Conservation (phyloP, 1,140 invertebrate genomes). For the Caerostris darwini region DNA sequence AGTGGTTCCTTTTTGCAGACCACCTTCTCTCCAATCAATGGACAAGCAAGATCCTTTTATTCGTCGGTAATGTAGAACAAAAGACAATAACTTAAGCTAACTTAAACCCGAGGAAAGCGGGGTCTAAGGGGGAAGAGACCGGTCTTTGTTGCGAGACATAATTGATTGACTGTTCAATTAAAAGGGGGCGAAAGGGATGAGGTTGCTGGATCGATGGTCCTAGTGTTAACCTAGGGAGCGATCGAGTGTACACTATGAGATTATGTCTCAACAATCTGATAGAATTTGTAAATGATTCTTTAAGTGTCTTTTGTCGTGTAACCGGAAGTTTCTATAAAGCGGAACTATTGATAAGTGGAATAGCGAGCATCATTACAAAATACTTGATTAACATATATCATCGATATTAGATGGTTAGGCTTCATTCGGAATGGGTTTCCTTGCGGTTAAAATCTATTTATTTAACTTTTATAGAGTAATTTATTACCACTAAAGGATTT, state of each 20-base stretch:
- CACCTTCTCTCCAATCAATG: not conserved
- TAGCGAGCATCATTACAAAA: too few relatives aligned
- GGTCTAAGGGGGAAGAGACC: not conserved
- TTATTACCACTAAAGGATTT: too few relatives aligned
- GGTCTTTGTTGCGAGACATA: not conserved
- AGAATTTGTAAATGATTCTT: conserved; percentile 4
- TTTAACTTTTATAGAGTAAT: too few relatives aligned
- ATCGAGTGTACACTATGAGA: not conserved
- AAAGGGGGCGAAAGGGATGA: not conserved
- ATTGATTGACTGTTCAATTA: conserved; percentile 35
- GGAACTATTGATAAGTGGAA: not conserved
- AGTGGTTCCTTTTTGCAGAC: not conserved
- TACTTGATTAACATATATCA: too few relatives aligned
- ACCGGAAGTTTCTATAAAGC: not conserved
- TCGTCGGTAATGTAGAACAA: not conserved
- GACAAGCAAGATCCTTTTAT: not conserved
- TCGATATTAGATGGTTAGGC: too few relatives aligned
- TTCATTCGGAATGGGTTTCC: too few relatives aligned
- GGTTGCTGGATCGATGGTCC: not conserved
- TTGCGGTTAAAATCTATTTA: too few relatives aligned
- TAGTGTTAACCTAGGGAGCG: not conserved
- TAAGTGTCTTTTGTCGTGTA: not conserved
- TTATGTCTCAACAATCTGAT: not conserved
- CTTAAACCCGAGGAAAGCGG: not conserved
- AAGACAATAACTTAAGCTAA: conserved; percentile 13